Evolutionary conservation across 2,888 invertebrate species (phyloP).

Genomic region (Anoncus sp.): DNA sequence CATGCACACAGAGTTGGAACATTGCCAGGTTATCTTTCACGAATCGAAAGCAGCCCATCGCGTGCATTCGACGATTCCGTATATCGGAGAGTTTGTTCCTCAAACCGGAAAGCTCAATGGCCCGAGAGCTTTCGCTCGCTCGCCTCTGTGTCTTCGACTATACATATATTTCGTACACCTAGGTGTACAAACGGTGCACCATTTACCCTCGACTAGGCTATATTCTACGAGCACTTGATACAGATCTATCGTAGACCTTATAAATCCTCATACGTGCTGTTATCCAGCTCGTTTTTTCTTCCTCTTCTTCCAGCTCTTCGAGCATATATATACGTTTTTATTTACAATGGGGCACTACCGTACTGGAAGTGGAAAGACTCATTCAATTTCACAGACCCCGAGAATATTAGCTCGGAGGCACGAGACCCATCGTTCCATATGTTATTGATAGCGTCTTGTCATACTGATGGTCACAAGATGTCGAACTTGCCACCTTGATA

Average conservation of each 20-base stretch:
- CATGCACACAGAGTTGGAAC: constrained; percentile 46
- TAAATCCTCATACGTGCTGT: constrained; percentile 22
- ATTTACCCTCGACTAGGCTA: constrained; percentile 33
- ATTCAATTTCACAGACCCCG: constrained; percentile 27
- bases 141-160: constrained; percentile 50
- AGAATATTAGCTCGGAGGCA: not conserved
- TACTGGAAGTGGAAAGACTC: constrained; percentile 30
- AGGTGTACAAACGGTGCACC: constrained; percentile 19
- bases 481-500: not conserved
- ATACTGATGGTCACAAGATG: not conserved
- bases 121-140: constrained; percentile 55
- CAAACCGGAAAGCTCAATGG: constrained; percentile 60
- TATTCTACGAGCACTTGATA: constrained; percentile 5
- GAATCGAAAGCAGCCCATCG: constrained; percentile 48
- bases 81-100: constrained; percentile 70
- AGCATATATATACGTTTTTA: no score
- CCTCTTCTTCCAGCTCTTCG: no score
- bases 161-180: constrained; percentile 48
- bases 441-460: not conserved
- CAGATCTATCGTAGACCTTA: constrained; percentile 35
- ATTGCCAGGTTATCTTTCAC: constrained; percentile 47
- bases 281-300: not conserved
- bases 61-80: constrained; percentile 66
- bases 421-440: not conserved
- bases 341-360: no score